phyloP scores from a whole-genome alignment of 2,797 vertebrate species.

The Meda fulgida region DNA sequence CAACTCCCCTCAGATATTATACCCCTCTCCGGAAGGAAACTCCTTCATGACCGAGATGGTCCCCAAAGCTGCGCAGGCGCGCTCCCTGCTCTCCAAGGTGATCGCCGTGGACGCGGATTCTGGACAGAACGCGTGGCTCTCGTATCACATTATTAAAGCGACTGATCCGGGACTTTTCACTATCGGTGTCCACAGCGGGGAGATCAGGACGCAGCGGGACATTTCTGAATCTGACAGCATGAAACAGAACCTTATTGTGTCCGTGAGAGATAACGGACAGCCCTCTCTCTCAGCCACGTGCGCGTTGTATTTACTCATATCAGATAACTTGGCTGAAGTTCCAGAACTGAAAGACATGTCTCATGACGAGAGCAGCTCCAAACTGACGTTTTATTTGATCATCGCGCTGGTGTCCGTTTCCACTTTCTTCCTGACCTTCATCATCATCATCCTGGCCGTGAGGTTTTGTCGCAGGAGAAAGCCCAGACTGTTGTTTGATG shows the following conservation, averaged over 20 bases:
- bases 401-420: constrained; percentile 68
- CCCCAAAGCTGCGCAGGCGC: no score
- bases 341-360: constrained; percentile 32
- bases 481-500: constrained; percentile 59
- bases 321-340: constrained; percentile 61
- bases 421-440: constrained; percentile 60
- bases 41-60: no score
- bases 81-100: no score
- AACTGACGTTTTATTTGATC: constrained; percentile 64
- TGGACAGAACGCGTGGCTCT: no score
- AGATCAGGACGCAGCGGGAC: no score
- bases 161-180: no score
- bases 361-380: constrained; percentile 51
- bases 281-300: constrained; percentile 57
- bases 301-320: constrained; percentile 58
- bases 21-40: no score
- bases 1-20: no score
- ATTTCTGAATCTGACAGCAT: constrained; percentile 14
- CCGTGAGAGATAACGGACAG: background rate
- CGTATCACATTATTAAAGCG: no score
- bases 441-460: constrained; percentile 58
- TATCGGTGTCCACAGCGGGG: no score
- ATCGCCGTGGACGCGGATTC: no score
- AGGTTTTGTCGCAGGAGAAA: constrained; percentile 59
- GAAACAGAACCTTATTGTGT: no score